Evolutionary conservation across 2,113 vertebrate genomes (phyloP), one percentile per base, ranked within the genome.

Genomic region (Galbula dea): DNA sequence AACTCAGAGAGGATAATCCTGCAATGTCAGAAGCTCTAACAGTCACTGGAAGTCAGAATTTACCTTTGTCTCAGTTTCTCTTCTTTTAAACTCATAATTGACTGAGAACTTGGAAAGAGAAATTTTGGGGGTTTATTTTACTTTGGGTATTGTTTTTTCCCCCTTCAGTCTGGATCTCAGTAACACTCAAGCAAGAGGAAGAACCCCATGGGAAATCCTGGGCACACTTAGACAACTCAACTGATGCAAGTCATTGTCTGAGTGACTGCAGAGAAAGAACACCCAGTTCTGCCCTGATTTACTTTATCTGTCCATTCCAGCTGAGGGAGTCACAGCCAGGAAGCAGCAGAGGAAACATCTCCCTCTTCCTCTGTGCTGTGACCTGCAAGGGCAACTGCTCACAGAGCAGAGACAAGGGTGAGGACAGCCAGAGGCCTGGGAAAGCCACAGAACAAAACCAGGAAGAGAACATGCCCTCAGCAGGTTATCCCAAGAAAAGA

Each of bases 231-330:
- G 26, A 6, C 3, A 9, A 29, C 15, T 22, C 26, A 49, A 49
- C 3, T 0, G 0, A 2, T 4, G 15, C 3, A 15, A 5, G 15
- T 23, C 10, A 4, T 23, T 51, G 8, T 10, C 27, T n/a, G 59
- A 55, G 14, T 11, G 65, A 59, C 48, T 51, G 30, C 1, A 5
- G 26, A 43, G 55, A 58, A 69, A 67, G 4, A 43, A 21, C 48
- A 48, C 8, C 9, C 24, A 14, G 59, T 48, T 57, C 48, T 75
- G 45, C 21, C 30, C 57, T 16, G 45, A 8, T 49, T 49, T 59
- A 18, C 20, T 86, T 71, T 46, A 32, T 55, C 76, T 90, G 12
- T 52, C 78, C 43, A 3, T 86, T 71, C 72, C 80, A 77, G 74
- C 30, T 41, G 58, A 83, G 46, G 73, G 27, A 36, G 26, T 72